phyloP scores from a whole-genome alignment of 2,888 invertebrate species.

The Tachina fera region DNA sequence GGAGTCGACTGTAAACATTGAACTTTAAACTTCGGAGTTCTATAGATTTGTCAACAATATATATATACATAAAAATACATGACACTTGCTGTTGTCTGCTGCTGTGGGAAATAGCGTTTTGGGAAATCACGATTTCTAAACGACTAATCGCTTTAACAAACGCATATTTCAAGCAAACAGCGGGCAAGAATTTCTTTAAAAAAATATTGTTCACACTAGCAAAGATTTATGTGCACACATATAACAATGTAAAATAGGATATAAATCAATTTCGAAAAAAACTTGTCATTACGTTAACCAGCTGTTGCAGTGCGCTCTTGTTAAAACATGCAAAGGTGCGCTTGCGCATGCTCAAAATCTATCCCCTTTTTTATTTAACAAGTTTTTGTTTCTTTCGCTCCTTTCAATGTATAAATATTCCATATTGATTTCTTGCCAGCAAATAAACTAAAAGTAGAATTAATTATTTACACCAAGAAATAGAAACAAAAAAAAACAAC shows the following conservation, averaged over 20 bases:
- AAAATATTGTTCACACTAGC: constrained; percentile 36
- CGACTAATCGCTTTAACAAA: constrained; percentile 44
- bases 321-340: constrained; percentile 14
- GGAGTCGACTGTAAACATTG: too few species aligned
- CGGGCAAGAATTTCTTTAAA: not conserved
- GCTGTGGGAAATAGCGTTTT: constrained; percentile 44
- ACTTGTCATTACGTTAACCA: not conserved
- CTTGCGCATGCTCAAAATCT: constrained; percentile 49
- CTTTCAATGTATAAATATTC: constrained; percentile 24
- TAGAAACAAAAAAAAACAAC: not conserved
- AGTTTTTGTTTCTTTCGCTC: constrained; percentile 10
- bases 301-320: not conserved
- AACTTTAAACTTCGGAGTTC: too few species aligned
- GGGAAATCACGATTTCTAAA: constrained; percentile 35
- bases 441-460: constrained; percentile 30
- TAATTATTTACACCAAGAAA: constrained; percentile 22
- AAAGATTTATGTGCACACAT: too few species aligned
- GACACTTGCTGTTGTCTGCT: too few species aligned
- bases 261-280: not conserved
- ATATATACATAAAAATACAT: too few species aligned
- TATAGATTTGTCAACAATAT: too few species aligned
- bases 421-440: constrained; percentile 24
- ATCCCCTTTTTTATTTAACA: constrained; percentile 9
- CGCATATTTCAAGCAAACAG: constrained; percentile 41
- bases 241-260: too few species aligned